Base-by-base conservation (phyloP, 1,140 invertebrate species). In the Trichogramma pretiosum region DNA sequence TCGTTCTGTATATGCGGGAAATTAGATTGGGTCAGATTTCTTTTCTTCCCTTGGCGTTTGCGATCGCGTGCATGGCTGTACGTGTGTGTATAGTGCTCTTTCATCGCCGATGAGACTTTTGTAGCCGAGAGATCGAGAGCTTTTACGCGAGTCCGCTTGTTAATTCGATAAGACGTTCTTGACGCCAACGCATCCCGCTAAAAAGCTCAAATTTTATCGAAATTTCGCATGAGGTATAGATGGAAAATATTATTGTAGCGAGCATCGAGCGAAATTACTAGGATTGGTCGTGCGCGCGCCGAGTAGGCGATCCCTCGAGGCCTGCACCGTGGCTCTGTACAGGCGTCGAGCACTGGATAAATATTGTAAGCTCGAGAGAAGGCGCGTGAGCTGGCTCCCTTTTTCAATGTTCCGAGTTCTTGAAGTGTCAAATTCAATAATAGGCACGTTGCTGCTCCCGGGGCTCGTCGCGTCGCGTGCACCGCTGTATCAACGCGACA, bases 401-500 rank as follows among this genome's bases (percentile, higher is more conserved):
- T 70, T 72, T 72, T 69, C 67, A 72, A 72, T 70, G 67, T 69
- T 65, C 65, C 63, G 66, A 65, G 56, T 70, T 68, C 62, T 66
- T 70, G 56, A 56, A 70, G 65, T 70, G 69, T 70, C 69, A 72
- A 72, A 72, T 72, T 65, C 62, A 65, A 70, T 70, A 68, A 69
- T 57, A 46, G 37, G 48, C 57, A 49, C 46, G 39, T 30, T n/a
- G n/a, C n/a, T n/a, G n/a, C n/a, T n/a, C n/a, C n/a, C n/a, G n/a
- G n/a, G n/a, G n/a, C 5, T 28, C 24, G 24, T 28, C 24, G 24
- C 5, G 24, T 28, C 24, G 24, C 5, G 24, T 28, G 5, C 5
- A 28, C 5, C 24, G 5, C 11, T 28, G 5, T 28, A 11, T 7
- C 24, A 28, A 28, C 11, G 43, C 26, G 47, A 46, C 50, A 54